A percentile compares a stretch with the other conserved stretches of the same genome.
phyloP scores from a whole-genome alignment of 2,888 invertebrate genomes.

The Liodrosophila aerea region DNA sequence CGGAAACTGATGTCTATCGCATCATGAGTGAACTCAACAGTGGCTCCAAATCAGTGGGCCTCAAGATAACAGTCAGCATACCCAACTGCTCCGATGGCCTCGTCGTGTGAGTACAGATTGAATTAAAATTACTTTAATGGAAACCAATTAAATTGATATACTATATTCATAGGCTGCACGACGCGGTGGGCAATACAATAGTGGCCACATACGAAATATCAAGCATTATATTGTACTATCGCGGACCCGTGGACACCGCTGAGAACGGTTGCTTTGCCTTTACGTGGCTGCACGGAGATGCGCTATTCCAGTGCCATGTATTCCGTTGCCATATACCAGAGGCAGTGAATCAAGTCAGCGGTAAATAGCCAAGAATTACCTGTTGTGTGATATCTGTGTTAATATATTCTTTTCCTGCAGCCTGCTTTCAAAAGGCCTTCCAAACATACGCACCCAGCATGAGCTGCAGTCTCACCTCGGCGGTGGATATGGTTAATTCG shows the following conservation, averaged over 20 bases:
- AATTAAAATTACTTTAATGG: background rate
- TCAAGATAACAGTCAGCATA: constrained; percentile 95
- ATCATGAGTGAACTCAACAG: constrained; percentile 95
- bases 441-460: constrained; percentile 92
- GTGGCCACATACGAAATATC: constrained; percentile 95
- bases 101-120: constrained; percentile 90
- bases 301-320: constrained; percentile 97
- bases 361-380: constrained; percentile 84
- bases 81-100: constrained; percentile 96
- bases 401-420: constrained; percentile 60
- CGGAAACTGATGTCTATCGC: constrained; percentile 94
- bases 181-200: constrained; percentile 89
- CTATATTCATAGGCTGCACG: constrained; percentile 86
- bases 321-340: constrained; percentile 97
- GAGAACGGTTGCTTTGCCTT: constrained; percentile 99
- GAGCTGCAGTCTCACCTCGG: constrained; percentile 89
- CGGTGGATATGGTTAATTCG: constrained; percentile 83
- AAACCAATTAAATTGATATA: background rate
- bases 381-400: too few relatives aligned
- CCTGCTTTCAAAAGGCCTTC: constrained; percentile 97
- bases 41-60: constrained; percentile 87
- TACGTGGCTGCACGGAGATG: constrained; percentile 97
- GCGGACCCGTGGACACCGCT: constrained; percentile 90
- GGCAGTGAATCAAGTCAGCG: constrained; percentile 91
- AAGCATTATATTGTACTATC: constrained; percentile 96